phyloP scores from a whole-genome alignment of 2,888 invertebrate genomes.

The Glomeris marginata region DNA sequence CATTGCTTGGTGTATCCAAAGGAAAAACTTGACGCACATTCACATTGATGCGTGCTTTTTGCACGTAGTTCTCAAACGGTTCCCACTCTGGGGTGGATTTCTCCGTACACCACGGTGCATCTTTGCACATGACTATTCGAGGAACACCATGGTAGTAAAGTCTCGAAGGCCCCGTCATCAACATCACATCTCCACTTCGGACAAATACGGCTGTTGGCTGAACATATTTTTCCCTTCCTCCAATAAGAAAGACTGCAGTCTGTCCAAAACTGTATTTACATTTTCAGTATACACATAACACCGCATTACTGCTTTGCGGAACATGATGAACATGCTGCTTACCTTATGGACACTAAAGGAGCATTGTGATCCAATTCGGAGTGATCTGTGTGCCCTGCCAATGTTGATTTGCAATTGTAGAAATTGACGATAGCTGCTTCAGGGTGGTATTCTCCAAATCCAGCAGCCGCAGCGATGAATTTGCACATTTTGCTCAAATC shows the following conservation, averaged over 20 bases:
- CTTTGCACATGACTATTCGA: constrained; percentile 46
- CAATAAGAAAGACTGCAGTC: constrained; percentile 82
- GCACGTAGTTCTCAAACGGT: constrained; percentile 44
- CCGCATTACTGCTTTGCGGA: constrained; percentile 1
- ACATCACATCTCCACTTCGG: constrained; percentile 73
- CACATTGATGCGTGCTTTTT: constrained; percentile 70
- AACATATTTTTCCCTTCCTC: constrained; percentile 53
- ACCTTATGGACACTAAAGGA: constrained; percentile 84
- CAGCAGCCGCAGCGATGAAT: constrained; percentile 44
- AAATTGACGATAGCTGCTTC: constrained; percentile 95
- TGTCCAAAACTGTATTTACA: constrained; percentile 67
- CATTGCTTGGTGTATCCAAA: too few species aligned
- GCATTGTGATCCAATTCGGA: constrained; percentile 74
- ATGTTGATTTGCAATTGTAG: constrained; percentile 80
- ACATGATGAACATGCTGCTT: constrained; percentile 13
- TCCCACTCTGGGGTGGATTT: constrained; percentile 32
- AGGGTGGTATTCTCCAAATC: constrained; percentile 47
- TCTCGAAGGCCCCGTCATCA: constrained; percentile 76
- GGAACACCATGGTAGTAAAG: constrained; percentile 90
- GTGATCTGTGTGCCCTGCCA: constrained; percentile 88
- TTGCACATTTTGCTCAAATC: constrained; percentile 51
- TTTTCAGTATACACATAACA: not conserved
- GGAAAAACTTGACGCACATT: constrained; percentile 78
- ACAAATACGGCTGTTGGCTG: constrained; percentile 46
- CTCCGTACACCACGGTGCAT: constrained; percentile 32